Conservation (phyloP, 2,113 vertebrate species). For the Brachypteracias leptosomus region DNA sequence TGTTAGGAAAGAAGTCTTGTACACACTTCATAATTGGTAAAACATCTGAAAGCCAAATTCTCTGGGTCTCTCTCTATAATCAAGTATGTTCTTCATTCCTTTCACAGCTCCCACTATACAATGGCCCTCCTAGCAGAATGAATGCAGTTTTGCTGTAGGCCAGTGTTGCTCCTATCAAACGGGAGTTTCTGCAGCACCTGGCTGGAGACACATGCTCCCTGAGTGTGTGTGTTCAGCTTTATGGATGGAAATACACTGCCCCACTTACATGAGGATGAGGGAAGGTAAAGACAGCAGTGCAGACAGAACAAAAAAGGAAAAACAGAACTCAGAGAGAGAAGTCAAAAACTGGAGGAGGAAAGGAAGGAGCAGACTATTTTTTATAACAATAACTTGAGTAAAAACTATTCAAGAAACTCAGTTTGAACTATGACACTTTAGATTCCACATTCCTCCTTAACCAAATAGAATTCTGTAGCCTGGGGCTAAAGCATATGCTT, state of each 20-base stretch:
- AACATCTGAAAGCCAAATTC: neutral
- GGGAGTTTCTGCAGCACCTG: neutral
- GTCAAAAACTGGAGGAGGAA: neutral
- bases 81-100: neutral
- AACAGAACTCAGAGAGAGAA: neutral
- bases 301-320: neutral
- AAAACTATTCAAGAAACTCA: neutral
- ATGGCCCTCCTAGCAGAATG: neutral
- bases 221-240: fast-evolving
- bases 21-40: neutral
- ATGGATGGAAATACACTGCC: neutral
- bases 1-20: neutral
- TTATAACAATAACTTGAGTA: neutral
- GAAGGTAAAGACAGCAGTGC: neutral
- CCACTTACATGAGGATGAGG: fast-evolving
- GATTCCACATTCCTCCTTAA: neutral
- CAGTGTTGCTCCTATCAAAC: neutral
- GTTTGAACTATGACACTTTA: neutral
- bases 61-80: neutral
- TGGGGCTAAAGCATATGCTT: neutral
- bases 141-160: neutral
- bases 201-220: neutral
- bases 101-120: neutral
- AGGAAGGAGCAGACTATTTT: neutral
- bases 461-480: neutral